phyloP scores from a whole-genome alignment of 2,888 invertebrate species.

The Eutolmus rufibarbis region DNA sequence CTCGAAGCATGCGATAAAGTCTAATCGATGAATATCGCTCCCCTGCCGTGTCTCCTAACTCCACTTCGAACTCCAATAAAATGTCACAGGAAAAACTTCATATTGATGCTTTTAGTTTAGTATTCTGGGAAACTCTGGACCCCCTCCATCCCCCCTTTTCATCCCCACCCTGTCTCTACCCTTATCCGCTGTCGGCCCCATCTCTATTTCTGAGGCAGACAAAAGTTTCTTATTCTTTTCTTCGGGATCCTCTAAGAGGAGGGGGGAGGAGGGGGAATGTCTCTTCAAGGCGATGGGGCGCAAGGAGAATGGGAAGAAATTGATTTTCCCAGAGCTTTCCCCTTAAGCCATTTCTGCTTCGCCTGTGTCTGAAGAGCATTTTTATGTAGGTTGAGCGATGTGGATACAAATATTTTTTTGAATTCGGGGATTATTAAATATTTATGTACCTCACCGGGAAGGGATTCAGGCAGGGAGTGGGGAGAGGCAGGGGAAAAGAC shows the following conservation, averaged over 20 bases:
- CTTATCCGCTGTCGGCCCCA: not conserved
- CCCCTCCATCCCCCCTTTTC: not conserved
- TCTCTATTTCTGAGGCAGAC: not conserved
- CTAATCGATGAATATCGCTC: not conserved
- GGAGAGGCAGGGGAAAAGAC: not conserved
- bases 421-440: conserved; percentile 45
- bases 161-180: not conserved
- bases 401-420: conserved; percentile 44
- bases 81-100: not conserved
- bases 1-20: not conserved
- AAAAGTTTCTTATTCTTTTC: conserved; percentile 33
- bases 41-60: not conserved
- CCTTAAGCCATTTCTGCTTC: conserved; percentile 1
- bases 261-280: not conserved
- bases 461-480: not conserved
- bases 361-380: conserved; percentile 21
- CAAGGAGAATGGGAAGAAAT: not conserved
- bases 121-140: not conserved
- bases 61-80: conserved; percentile 8
- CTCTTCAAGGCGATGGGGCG: not conserved
- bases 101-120: conserved; percentile 34
- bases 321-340: conserved; percentile 34
- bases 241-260: not conserved
- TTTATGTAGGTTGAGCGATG: conserved; percentile 32
- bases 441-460: conserved; percentile 38